Evolutionary conservation across 1,140 invertebrate genomes (phyloP), one percentile per base, ranked within the genome.

Genomic region (Zaprionus capensis): DNA sequence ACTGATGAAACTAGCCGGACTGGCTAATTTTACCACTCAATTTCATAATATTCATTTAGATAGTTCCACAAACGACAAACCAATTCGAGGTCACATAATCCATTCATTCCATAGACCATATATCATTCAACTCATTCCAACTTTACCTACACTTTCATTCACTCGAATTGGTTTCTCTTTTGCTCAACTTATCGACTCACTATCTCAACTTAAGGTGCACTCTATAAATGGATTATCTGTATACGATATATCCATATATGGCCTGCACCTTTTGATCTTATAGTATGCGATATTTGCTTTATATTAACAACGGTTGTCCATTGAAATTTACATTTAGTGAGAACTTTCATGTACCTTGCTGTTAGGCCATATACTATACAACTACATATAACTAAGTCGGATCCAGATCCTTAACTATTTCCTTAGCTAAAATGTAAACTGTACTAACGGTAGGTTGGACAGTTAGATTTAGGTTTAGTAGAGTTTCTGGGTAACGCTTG

Each of bases 261-360:
- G 20, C 26, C 2, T 67, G 41, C 49, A 63, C 31, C 49, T 63
- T 67, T 62, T 36, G 74, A 20, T 57, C 24, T 31, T 6, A 15
- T 46, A 44, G 24, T 78, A 76, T 62, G 69, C 41, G 55, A 9
- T 26, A 78, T 17, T 59, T 61, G 46, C 41, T 66, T 57, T 71
- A 51, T 68, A 83, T 62, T 83, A 84, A 67, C 55, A 62, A 75
- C 75, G 75, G 71, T 85, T 81, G 82, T 84, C 78, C 79, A 76
- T 77, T 51, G 9, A 51, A 51, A 51, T 51, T 12, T 72, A 84
- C 38, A 68, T 34, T 83, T 31, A 77, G 71, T 77, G 68, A 76
- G 74, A 80, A 70, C 65, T 70, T 76, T 68, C 79, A 84, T 56
- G 80, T 85, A 85, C 82, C 82, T 85, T 75, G 76, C 82, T 77